Base-by-base conservation (phyloP, 1,140 invertebrate genomes). In the Hyposmocoma kahamanoa region DNA sequence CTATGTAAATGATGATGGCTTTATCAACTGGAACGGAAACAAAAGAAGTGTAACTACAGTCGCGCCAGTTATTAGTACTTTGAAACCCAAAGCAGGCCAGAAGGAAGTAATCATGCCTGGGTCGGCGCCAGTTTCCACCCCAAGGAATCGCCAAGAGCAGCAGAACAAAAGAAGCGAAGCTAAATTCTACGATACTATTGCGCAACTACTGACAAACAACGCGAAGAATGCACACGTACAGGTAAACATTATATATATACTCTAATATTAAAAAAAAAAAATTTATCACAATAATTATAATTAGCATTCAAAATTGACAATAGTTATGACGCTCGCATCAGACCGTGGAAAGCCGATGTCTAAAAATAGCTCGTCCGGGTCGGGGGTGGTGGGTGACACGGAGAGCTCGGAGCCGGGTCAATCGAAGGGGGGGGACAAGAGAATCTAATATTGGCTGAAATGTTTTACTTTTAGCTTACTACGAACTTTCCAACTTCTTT, bases 101-200 rank as follows among this genome's bases (percentile, higher is more conserved):
- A 90, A 90, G 56, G 90, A 91, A 72, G 86, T 90, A 8, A 87
- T 90, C 1, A 67, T 91, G 58, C 83, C 89, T 32, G 70, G 90
- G 67, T 90, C 90, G 4, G 87, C 90, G 68, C 87, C 53, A 67
- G n/a, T n/a, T n/a, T 84, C 57, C 30, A 43, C 48, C 47, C 66
- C 32, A 6, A n/a, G 8, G 10, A n/a, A 17, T 17, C 32, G 18
- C n/a, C 32, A 36, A 51, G 55, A 38, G 34, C 62, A 71, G 47
- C 53, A 70, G 43, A 56, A 62, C 21, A 70, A 74, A 47, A 57
- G 59, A 11, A 71, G 78, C 41, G 69, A 84, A 42, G n/a, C 75
- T 81, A 41, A 18, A 17, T 88, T 88, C 61, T 84, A 87, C 44
- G 68, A 76, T 28, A 83, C 82, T 4, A 74, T 88, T 6, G 59